Evolutionary conservation across 2,797 vertebrate species (phyloP).

Genomic region (Oreortyx pictus): DNA sequence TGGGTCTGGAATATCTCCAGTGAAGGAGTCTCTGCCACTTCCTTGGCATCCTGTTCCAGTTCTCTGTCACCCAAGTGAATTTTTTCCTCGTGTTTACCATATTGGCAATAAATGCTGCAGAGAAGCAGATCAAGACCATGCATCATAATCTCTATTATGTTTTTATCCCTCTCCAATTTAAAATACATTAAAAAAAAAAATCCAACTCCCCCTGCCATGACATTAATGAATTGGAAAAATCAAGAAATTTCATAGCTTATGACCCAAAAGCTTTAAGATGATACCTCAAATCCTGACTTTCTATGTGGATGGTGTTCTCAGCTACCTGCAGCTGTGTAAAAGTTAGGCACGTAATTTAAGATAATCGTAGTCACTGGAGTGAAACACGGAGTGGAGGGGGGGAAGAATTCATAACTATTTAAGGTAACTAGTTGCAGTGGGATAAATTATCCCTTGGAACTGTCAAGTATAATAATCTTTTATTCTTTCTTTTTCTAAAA

Average conservation of each 20-base stretch:
- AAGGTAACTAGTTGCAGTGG: background rate
- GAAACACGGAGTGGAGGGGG: background rate
- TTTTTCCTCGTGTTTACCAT: too few species aligned
- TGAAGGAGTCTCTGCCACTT: too few species aligned
- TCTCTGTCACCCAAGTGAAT: too few species aligned
- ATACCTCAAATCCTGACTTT: background rate
- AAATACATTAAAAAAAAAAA: background rate
- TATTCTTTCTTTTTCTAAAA: conserved; percentile 21
- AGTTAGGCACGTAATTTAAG: background rate
- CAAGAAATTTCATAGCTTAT: background rate
- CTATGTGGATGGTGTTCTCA: background rate
- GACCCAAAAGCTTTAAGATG: background rate
- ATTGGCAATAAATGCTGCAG: background rate
- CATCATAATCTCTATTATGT: background rate
- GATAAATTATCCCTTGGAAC: conserved; percentile 32
- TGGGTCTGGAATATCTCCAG: too few species aligned
- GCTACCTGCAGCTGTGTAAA: background rate
- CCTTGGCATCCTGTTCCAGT: too few species aligned
- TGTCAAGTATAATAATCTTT: conserved; percentile 22
- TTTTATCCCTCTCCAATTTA: background rate
- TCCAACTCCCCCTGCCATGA: background rate
- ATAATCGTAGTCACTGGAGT: background rate
- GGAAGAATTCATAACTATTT: background rate
- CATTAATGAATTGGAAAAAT: background rate
- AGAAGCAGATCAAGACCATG: background rate